A percentile compares a stretch with the other conserved stretches of the same genome.
These are phyloP conservation scores for Operophtera brumata DNA, from an alignment of 2,888 invertebrate genomes.

Conservation along the genomic window DNA sequence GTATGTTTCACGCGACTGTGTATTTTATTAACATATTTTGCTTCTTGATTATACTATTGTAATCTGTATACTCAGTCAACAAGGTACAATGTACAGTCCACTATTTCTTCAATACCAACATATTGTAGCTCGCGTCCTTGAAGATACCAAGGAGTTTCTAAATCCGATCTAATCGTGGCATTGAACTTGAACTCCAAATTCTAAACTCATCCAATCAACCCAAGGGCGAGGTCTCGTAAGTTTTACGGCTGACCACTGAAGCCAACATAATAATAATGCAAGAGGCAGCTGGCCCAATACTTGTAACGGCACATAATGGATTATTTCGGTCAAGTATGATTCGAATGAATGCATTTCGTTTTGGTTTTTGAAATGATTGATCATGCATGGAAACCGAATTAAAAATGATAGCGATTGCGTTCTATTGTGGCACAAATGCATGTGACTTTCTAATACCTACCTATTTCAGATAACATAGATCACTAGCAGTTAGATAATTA, in stretches of 20 bases:
- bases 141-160: too few species aligned
- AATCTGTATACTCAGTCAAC: too few species aligned
- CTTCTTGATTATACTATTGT: too few species aligned
- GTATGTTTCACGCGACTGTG: too few species aligned
- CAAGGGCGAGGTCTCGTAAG: conserved; percentile 26
- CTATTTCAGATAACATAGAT: background rate
- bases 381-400: background rate
- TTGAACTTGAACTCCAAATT: conserved; percentile 26
- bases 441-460: background rate
- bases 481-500: too few species aligned
- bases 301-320: conserved; percentile 13
- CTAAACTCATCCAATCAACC: conserved; percentile 21
- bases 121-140: too few species aligned
- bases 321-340: conserved; percentile 14
- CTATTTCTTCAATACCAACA: too few species aligned
- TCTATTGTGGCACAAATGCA: background rate
- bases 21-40: too few species aligned
- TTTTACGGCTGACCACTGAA: conserved; percentile 25
- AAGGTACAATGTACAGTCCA: too few species aligned
- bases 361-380: conserved; percentile 6
- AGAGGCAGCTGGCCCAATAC: background rate
- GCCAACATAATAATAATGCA: conserved; percentile 6
- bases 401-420: background rate
- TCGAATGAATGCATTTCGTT: conserved; percentile 13
- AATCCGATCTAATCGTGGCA: background rate